phyloP scores from a whole-genome alignment of 64 coral and sea anemone genomes.

The Dendronephthya gigantea region DNA sequence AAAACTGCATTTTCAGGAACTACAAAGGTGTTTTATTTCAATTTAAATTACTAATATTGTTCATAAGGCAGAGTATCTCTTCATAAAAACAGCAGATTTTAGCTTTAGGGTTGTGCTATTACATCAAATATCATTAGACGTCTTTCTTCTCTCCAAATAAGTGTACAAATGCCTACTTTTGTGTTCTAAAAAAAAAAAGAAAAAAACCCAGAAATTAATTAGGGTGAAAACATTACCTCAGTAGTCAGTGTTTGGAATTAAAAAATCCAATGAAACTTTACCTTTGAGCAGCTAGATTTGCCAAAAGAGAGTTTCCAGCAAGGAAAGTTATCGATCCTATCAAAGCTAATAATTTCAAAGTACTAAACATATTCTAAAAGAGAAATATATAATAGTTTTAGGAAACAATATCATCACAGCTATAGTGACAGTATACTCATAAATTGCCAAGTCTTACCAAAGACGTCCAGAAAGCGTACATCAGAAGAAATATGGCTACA shows the following conservation, averaged over 20 bases:
- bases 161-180: background rate
- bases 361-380: conserved; percentile 89
- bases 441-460: conserved; percentile 47
- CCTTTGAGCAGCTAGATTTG: conserved; percentile 67
- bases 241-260: too few relatives aligned
- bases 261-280: too few relatives aligned
- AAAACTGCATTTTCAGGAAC: background rate
- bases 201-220: too few relatives aligned
- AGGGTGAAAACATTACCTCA: too few relatives aligned
- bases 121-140: background rate
- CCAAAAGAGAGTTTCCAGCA: conserved; percentile 70
- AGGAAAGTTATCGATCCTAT: conserved; percentile 74
- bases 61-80: background rate
- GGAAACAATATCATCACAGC: too few relatives aligned
- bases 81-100: background rate
- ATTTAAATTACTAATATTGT: background rate
- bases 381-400: background rate
- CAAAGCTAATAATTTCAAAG: conserved; percentile 72
- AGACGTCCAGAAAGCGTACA: conserved; percentile 68
- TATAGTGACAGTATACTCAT: too few relatives aligned
- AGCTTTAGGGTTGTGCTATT: background rate
- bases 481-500: conserved; percentile 76
- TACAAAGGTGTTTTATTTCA: background rate
- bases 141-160: background rate
- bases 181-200: background rate